Conservation (phyloP, 2,113 vertebrate genomes). For the Pungitius pungitius region DNA sequence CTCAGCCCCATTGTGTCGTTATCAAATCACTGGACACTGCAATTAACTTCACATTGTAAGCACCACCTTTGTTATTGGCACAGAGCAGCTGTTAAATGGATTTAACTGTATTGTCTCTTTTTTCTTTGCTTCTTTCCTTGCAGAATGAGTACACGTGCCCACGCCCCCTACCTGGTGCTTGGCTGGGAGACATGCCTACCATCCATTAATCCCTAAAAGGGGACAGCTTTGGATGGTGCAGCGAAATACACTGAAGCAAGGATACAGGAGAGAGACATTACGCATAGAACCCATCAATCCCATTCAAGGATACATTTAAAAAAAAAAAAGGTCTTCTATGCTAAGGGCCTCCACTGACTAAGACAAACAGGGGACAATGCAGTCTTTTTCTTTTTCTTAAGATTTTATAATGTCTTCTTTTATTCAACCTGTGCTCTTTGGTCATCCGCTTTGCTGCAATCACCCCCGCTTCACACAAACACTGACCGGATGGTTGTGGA, state of each 20-base stretch:
- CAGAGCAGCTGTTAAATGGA: conserved; percentile 41
- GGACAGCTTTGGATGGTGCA: conserved; percentile 37
- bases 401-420: conserved; percentile 48
- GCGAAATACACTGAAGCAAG: conserved; percentile 18
- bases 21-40: conserved; percentile 62
- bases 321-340: conserved; percentile 13
- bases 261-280: conserved; percentile 21
- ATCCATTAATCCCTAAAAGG: conserved; percentile 69
- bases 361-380: conserved; percentile 21
- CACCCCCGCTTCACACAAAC: conserved; percentile 29
- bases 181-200: conserved; percentile 79
- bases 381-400: conserved; percentile 26
- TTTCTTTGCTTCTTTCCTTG: conserved; percentile 22
- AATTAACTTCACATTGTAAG: conserved; percentile 71
- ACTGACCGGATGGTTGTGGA: conserved; percentile 18
- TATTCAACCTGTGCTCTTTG: conserved; percentile 33
- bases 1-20: conserved; percentile 57
- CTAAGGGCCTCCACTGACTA: conserved; percentile 23
- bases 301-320: conserved; percentile 30
- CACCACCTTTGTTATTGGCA: conserved; percentile 41
- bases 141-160: conserved; percentile 83
- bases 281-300: conserved; percentile 34
- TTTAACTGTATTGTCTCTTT: conserved; percentile 29
- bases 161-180: conserved; percentile 81
- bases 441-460: conserved; percentile 51